These are phyloP conservation scores for Dinothrombium tinctorium DNA, from an alignment of 1,140 invertebrate genomes.

Conservation along the genomic window DNA sequence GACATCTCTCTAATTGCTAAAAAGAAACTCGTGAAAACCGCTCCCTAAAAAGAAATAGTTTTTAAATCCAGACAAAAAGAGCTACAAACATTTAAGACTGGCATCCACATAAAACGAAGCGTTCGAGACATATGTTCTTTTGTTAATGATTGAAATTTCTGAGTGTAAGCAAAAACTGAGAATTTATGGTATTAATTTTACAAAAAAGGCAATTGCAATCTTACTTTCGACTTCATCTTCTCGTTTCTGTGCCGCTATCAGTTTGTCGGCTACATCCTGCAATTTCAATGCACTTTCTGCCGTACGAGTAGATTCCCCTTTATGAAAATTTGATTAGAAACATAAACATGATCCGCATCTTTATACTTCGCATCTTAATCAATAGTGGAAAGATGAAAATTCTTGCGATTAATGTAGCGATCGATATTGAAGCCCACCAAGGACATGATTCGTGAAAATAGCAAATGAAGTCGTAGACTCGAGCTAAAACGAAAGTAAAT, in stretches of 20 bases:
- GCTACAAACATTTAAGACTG: neutral
- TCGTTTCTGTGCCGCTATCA: neutral
- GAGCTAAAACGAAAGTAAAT: neutral
- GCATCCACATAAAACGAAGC: neutral
- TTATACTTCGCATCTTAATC: conserved; percentile 41
- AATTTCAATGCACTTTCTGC: neutral
- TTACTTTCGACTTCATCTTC: neutral
- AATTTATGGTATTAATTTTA: neutral
- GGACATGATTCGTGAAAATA: conserved; percentile 29
- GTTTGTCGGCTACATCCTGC: neutral
- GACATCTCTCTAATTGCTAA: conserved; percentile 58
- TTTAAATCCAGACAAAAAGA: neutral
- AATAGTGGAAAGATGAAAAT: conserved; percentile 54
- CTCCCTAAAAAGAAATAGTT: neutral
- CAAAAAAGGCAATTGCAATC: neutral
- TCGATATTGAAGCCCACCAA: conserved; percentile 65
- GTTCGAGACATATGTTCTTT: neutral
- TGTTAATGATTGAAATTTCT: neutral
- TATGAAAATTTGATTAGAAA: neutral
- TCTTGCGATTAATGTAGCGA: conserved; percentile 52
- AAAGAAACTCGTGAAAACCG: conserved; percentile 26
- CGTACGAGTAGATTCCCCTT: neutral
- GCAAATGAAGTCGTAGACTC: neutral
- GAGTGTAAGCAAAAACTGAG: neutral
- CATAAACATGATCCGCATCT: too few species aligned